phyloP scores from a whole-genome alignment of 2,113 vertebrate species.

The Columbina picui region DNA sequence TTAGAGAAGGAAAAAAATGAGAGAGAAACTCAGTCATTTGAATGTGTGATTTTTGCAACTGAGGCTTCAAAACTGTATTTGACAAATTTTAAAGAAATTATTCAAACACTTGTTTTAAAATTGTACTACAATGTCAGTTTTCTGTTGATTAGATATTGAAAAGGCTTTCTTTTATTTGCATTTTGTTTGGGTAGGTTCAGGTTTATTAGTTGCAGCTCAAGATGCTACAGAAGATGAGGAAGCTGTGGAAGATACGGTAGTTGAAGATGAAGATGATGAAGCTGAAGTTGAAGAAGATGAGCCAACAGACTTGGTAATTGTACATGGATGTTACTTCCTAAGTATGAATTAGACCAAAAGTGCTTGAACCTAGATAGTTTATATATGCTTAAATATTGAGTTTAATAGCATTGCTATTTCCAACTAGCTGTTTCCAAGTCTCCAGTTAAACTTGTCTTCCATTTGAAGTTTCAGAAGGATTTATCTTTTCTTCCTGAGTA shows the following conservation, averaged over 20 bases:
- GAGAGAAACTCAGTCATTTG: neutral
- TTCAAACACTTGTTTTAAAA: neutral
- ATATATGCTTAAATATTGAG: neutral
- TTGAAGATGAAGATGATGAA: constrained; percentile 97
- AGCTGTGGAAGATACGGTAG: constrained; percentile 87
- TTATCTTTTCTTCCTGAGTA: neutral
- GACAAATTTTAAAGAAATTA: neutral
- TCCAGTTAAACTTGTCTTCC: neutral
- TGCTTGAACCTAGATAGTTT: neutral
- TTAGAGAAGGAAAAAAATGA: neutral
- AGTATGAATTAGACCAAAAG: neutral
- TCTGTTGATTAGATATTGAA: neutral
- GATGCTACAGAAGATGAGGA: constrained; percentile 97
- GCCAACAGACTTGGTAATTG: constrained; percentile 89
- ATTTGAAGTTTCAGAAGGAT: neutral
- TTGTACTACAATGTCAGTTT: neutral
- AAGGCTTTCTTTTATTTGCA: neutral
- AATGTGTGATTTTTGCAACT: neutral
- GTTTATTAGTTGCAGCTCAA: constrained; percentile 82
- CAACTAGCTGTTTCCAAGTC: neutral
- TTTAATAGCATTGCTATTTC: neutral
- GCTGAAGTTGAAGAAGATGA: constrained; percentile 98
- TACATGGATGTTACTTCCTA: neutral
- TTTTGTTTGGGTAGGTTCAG: constrained; percentile 47
- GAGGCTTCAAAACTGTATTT: neutral